phyloP scores from a whole-genome alignment of 2,113 vertebrate species.

The Vidua chalybeata region DNA sequence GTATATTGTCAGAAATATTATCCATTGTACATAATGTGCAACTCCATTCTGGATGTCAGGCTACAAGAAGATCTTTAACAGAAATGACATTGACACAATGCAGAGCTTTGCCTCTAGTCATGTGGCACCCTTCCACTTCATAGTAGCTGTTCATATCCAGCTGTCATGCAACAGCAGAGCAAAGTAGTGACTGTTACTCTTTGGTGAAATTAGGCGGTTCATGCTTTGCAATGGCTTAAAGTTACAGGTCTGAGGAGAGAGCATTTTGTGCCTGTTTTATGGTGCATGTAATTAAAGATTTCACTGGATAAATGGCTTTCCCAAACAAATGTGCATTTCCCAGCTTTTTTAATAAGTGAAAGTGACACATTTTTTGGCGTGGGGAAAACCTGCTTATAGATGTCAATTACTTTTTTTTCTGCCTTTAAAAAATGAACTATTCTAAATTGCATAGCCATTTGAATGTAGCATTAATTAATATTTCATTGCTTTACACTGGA shows the following conservation, averaged over 20 bases:
- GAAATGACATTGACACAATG: slow-evolving; percentile 32
- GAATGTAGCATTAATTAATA: slow-evolving; percentile 74
- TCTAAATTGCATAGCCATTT: slow-evolving; percentile 64
- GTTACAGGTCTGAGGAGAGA: slow-evolving; percentile 30
- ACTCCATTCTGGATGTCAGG: slow-evolving; percentile 12
- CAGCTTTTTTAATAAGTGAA: slow-evolving; percentile 11
- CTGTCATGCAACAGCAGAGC: not conserved
- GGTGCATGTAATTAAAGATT: slow-evolving; percentile 55
- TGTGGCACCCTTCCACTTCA: slow-evolving; percentile 22
- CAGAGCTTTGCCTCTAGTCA: slow-evolving; percentile 29
- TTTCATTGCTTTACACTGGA: slow-evolving; percentile 67
- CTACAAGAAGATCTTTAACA: slow-evolving; percentile 14
- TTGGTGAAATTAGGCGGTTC: not conserved
- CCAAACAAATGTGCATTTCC: not conserved
- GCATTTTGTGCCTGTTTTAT: slow-evolving; percentile 38
- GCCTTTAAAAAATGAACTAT: slow-evolving; percentile 57
- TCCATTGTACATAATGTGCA: not conserved
- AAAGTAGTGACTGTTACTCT: not conserved
- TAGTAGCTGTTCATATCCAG: slow-evolving; percentile 21
- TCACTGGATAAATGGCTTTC: slow-evolving; percentile 14
- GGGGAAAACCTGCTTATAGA: slow-evolving; percentile 20
- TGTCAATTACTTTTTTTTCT: slow-evolving; percentile 46
- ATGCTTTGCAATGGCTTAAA: not conserved
- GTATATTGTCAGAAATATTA: slow-evolving; percentile 28
- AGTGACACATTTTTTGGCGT: not conserved